These are phyloP conservation scores for Scolopax mira DNA, from an alignment of 2,113 vertebrate species.

Conservation along the genomic window DNA sequence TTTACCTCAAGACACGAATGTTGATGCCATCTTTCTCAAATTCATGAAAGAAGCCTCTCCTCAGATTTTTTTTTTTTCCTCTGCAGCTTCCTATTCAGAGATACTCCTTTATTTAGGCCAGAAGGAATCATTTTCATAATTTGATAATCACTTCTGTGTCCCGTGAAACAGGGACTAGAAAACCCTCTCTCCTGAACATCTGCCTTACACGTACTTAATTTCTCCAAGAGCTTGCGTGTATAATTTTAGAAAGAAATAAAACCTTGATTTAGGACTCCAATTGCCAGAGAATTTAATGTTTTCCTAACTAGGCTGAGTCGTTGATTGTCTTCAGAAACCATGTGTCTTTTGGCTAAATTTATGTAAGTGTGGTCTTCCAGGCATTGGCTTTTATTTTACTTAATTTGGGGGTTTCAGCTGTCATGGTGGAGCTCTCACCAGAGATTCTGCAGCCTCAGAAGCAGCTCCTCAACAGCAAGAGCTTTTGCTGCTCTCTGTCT, in stretches of 20 bases:
- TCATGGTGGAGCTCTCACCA: not conserved
- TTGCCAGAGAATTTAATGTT: not conserved
- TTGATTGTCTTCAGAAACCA: not conserved
- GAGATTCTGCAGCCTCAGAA: not conserved
- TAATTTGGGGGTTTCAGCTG: not conserved
- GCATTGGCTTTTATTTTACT: not conserved
- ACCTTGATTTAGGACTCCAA: not conserved
- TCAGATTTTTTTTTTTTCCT: not conserved
- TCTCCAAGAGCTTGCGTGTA: not conserved
- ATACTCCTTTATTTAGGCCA: not conserved
- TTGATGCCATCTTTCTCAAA: not conserved
- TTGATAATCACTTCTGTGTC: not conserved
- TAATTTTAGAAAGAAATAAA: not conserved
- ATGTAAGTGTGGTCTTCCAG: accelerated
- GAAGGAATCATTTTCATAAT: not conserved
- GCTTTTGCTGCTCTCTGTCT: not conserved
- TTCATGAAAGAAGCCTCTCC: not conserved
- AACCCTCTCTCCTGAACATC: not conserved
- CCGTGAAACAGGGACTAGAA: not conserved
- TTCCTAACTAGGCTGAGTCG: not conserved
- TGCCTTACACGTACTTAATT: not conserved
- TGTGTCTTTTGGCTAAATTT: not conserved
- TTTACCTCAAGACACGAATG: not conserved
- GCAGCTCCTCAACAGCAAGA: not conserved
- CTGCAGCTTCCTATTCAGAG: not conserved